A percentile compares a stretch with the other conserved stretches of the same genome.
Conservation (phyloP, 2,888 invertebrate genomes). For the Amphipyra berbera region DNA sequence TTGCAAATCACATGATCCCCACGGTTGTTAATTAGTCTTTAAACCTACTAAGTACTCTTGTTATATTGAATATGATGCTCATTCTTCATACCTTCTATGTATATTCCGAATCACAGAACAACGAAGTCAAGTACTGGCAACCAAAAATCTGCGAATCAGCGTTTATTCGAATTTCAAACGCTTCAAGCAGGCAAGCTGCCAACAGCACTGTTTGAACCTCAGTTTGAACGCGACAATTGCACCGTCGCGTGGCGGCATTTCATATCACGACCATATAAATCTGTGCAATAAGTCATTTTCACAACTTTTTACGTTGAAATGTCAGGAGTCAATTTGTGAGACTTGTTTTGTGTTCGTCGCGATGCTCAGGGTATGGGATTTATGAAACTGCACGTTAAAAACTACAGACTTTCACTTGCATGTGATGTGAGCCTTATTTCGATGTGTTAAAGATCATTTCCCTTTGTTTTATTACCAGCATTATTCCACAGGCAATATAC, state of each 20-base stretch:
- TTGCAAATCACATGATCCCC: too few species aligned
- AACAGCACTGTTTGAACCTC: slow-evolving; percentile 59
- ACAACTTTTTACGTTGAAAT: slow-evolving; percentile 69
- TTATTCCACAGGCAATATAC: slow-evolving; percentile 68
- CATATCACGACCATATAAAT: slow-evolving; percentile 45
- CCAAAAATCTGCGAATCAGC: slow-evolving; percentile 44
- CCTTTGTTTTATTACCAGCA: slow-evolving; percentile 47
- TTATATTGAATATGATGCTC: slow-evolving; percentile 7
- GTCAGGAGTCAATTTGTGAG: slow-evolving; percentile 72
- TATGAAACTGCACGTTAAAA: slow-evolving; percentile 74
- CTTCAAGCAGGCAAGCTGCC: slow-evolving; percentile 57
- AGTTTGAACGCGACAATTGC: slow-evolving; percentile 57
- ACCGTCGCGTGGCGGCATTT: slow-evolving; percentile 36
- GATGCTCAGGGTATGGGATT: slow-evolving; percentile 67
- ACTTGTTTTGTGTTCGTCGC: slow-evolving; percentile 71
- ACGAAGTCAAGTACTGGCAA: slow-evolving; percentile 43
- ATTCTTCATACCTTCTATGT: slow-evolving; percentile 17
- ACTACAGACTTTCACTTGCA: slow-evolving; percentile 47
- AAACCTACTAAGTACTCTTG: too few species aligned
- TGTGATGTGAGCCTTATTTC: slow-evolving; percentile 45
- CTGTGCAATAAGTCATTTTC: slow-evolving; percentile 66
- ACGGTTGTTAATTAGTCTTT: too few species aligned
- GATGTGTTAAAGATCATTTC: slow-evolving; percentile 50
- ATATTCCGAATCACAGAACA: slow-evolving; percentile 37
- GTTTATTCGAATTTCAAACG: slow-evolving; percentile 50